These are phyloP conservation scores for Phoenicopterus ruber DNA, from an alignment of 2,113 vertebrate genomes.

Conservation along the genomic window DNA sequence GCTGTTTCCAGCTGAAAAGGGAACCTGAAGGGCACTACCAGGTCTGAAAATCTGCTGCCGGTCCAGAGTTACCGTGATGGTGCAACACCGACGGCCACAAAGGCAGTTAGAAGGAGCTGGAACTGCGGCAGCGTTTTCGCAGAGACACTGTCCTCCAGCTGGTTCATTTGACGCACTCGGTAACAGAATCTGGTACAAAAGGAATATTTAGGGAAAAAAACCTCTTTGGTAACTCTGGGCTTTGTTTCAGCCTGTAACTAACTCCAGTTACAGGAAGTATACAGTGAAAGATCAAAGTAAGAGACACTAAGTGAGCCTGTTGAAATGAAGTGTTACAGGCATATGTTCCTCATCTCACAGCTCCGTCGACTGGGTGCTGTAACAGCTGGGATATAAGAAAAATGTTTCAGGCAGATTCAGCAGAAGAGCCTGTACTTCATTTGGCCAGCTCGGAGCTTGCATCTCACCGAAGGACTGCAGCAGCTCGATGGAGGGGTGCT, in stretches of 20 bases:
- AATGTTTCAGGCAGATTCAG: constrained; percentile 64
- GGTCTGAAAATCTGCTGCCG: not conserved
- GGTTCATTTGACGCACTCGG: not conserved
- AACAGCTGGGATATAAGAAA: constrained; percentile 65
- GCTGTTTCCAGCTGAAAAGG: not conserved
- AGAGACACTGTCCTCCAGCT: not conserved
- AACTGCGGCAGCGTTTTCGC: not conserved
- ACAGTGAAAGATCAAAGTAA: constrained; percentile 65
- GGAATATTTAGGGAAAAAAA: not conserved
- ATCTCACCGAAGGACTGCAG: constrained; percentile 15
- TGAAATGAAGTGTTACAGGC: constrained; percentile 69
- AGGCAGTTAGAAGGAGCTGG: not conserved
- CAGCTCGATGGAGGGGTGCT: not conserved
- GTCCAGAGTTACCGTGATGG: not conserved
- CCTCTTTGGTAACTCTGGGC: constrained; percentile 33
- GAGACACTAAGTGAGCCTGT: constrained; percentile 57
- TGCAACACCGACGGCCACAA: not conserved
- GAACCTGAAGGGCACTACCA: not conserved
- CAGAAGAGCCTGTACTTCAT: constrained; percentile 58
- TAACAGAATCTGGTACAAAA: constrained; percentile 48
- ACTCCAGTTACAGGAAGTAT: constrained; percentile 63
- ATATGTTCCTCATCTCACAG: constrained; percentile 68
- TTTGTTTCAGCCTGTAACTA: constrained; percentile 64
- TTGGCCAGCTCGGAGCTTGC: constrained; percentile 18
- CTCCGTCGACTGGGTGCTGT: constrained; percentile 48